Evolutionary conservation across 1,140 invertebrate species (phyloP), one percentile per base, ranked within the genome.

Genomic region (Propsilocerus akamusi): DNA sequence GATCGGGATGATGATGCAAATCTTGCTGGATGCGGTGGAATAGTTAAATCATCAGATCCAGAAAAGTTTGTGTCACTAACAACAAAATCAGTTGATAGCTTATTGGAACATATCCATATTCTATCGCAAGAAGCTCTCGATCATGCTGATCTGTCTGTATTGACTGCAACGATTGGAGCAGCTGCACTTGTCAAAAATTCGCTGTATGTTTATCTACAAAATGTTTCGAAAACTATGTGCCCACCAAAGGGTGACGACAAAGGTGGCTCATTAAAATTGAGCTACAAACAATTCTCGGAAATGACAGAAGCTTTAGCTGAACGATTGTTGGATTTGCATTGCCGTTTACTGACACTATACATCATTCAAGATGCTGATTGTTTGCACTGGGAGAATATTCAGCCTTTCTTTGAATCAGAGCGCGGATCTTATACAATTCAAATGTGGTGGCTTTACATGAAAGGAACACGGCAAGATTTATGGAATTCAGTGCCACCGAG

Each of bases 371-470:
- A 86, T 62, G 76, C 78, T 0, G 78, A 82, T 34, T 81, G 78
- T 8, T 65, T 84, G 10, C 72, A 72, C 58, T 86, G 75, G 81
- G 75, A 74, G 55, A 73, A 65, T 51, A 61, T 62, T 5, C 73
- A 72, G 51, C 65, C 70, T 2, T 80, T 75, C 57, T 79, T 68
- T 54, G 80, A 83, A 61, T 76, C 71, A 7, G 80, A 84, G 55
- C 63, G 78, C 25, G 81, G 79, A 2, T 83, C 83, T 2, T 83
- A 82, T 37, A 76, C 78, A 4, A 72, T 87, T 46, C 83, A 86
- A 61, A 86, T 86, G 74, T 88, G 84, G 84, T 82, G 81, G 78
- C 68, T 86, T 4, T 87, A 87, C 57, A 83, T 89, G 77, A 74
- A 83, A 69, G 80, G 79, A 5, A 82, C 78, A 4, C 75, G 73